Evolutionary conservation across 2,888 invertebrate genomes (phyloP).

Genomic region (Apoda limacodes): DNA sequence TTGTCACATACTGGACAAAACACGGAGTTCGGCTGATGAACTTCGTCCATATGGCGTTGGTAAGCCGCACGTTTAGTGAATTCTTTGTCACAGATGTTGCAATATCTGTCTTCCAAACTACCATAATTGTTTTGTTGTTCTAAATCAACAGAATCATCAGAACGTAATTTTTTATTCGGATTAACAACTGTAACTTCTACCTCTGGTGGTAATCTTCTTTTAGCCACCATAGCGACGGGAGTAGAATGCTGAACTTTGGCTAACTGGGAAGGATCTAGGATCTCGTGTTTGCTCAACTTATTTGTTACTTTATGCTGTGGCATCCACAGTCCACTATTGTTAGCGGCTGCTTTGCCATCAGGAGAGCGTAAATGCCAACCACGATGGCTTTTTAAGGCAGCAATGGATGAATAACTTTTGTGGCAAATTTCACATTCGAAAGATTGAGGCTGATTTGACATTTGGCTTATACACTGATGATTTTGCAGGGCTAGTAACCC

Average conservation of each 20-base stretch:
- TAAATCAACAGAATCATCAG: constrained; percentile 54
- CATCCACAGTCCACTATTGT: constrained; percentile 65
- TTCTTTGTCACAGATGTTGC: constrained; percentile 71
- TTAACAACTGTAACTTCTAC: constrained; percentile 65
- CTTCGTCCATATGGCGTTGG: constrained; percentile 70
- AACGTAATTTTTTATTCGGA: constrained; percentile 58
- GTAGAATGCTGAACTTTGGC: constrained; percentile 37
- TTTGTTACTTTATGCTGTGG: constrained; percentile 64
- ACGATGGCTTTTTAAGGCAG: constrained; percentile 74
- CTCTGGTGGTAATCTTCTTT: constrained; percentile 58
- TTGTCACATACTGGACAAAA: constrained; percentile 74
- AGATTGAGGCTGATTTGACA: constrained; percentile 43
- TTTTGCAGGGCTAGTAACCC: constrained; percentile 62
- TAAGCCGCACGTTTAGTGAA: constrained; percentile 72
- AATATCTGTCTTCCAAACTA: constrained; percentile 61
- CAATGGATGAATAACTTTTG: constrained; percentile 74
- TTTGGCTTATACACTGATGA: constrained; percentile 64
- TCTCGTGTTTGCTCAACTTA: constrained; percentile 63
- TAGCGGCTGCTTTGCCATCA: constrained; percentile 63
- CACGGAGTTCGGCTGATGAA: constrained; percentile 63
- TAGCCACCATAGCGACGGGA: constrained; percentile 33
- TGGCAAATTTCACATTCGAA: constrained; percentile 75
- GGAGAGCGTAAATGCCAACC: constrained; percentile 76
- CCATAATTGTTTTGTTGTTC: constrained; percentile 52
- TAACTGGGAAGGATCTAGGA: constrained; percentile 42